Conservation (phyloP, 2,888 invertebrate species). For the Ptilodon capucinus region DNA sequence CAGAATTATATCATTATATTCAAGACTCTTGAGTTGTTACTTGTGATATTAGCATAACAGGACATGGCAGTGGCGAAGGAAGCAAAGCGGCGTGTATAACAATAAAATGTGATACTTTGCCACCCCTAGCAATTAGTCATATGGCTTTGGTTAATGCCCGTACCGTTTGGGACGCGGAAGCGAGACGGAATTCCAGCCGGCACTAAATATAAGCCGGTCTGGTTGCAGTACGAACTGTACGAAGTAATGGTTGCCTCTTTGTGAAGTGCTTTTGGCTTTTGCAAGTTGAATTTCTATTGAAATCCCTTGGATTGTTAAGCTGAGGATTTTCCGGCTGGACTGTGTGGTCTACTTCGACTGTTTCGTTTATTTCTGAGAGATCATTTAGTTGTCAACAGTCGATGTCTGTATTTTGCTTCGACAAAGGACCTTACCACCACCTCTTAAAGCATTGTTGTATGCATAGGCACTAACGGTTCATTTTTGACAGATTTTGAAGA, state of each 20-base stretch:
- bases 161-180: constrained; percentile 30
- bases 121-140: constrained; percentile 46
- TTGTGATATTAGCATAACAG: not conserved
- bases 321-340: not conserved
- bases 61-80: not conserved
- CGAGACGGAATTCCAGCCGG: constrained; percentile 25
- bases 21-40: not conserved
- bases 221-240: constrained; percentile 19
- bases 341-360: too few relatives aligned
- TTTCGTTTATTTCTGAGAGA: too few relatives aligned
- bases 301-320: constrained; percentile 5
- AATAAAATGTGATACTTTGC: not conserved
- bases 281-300: constrained; percentile 9
- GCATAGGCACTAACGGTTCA: too few relatives aligned
- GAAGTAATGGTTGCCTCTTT: constrained; percentile 18
- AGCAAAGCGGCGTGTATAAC: not conserved
- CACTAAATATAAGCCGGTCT: constrained; percentile 35
- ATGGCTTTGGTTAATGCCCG: constrained; percentile 28
- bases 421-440: too few relatives aligned
- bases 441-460: too few relatives aligned
- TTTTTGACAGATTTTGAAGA: too few relatives aligned
- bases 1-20: not conserved
- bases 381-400: too few relatives aligned
- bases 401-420: too few relatives aligned
- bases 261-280: constrained; percentile 25